Conservation (phyloP, 2,797 vertebrate genomes). For the Hemibagrus guttatus region DNA sequence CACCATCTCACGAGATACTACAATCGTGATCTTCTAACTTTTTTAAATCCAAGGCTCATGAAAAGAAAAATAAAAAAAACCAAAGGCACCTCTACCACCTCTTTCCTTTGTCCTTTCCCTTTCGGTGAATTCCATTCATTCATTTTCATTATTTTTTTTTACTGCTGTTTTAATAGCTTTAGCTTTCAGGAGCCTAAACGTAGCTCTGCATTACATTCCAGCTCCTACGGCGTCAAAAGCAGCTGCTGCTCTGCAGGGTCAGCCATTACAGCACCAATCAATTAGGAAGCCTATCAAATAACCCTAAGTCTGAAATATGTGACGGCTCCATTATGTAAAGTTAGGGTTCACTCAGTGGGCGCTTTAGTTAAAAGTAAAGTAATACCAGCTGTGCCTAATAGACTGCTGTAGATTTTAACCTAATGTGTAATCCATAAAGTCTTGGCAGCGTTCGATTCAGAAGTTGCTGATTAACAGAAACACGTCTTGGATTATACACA, state of each 20-base stretch:
- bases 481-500: neutral
- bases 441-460: neutral
- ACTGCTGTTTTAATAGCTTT: neutral
- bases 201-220: too few relatives aligned
- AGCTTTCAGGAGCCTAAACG: neutral
- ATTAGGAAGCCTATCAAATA: slow-evolving; percentile 5
- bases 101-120: neutral
- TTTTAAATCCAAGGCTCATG: neutral
- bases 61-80: too few relatives aligned
- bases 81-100: too few relatives aligned
- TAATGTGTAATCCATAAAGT: slow-evolving; percentile 9
- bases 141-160: neutral
- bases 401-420: neutral
- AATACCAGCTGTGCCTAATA: neutral
- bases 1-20: neutral
- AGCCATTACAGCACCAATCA: neutral
- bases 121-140: neutral
- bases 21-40: neutral
- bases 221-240: neutral
- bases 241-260: neutral
- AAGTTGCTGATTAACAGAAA: neutral
- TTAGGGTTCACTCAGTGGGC: neutral
- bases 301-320: neutral
- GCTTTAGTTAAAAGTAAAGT: neutral
- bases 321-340: neutral